Base-by-base conservation (phyloP, 2,113 vertebrate genomes). In the Sylvilagus bachmani region DNA sequence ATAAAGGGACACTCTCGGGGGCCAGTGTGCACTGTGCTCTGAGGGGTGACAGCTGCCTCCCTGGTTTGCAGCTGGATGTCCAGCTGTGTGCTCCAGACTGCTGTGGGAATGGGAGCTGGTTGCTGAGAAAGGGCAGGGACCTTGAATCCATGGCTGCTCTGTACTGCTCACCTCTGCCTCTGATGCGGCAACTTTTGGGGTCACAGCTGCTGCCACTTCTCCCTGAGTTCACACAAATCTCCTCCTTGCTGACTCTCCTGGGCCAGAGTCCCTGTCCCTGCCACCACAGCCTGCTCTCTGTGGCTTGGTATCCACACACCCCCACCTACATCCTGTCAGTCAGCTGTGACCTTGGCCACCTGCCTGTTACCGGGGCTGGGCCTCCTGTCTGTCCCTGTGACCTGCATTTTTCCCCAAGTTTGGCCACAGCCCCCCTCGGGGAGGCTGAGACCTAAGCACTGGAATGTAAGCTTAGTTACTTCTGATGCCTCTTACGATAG, bases 51-150 rank as follows among this genome's bases (percentile, higher is more conserved):
- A 16, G 9, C 55, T 10, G 36, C 21, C 55, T 24, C 55, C 1
- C 0, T 0, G 0, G 14, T 53, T 22, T 10, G 13, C 25, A 38
- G 33, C 36, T 53, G 6, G 0, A n/a, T 0, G 0, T 6, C 66
- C 24, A 31, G 44, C 44, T 44, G 44, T 44, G 38, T 7, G 44
- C 44, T 44, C 44, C 44, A 44, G 44, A 44, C 44, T 7, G 44
- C 44, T 7, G 25, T 69, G 77, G 21, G 29, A 27, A 21, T 51
- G 8, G 10, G 3, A 14, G 31, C 11, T 5, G 78, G 36, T 1
- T 0, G 1, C 9, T 2, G 7, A 21, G 49, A 44, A 36, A 12
- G 70, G 6, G 9, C 2, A 49, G 17, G 22, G 83, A 29, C 17
- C 11, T 0, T 0, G 27, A 12, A 5, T 33, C 29, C 83, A 7